Conservation (phyloP, 1,140 invertebrate species). For the Euura saliciscinereae region DNA sequence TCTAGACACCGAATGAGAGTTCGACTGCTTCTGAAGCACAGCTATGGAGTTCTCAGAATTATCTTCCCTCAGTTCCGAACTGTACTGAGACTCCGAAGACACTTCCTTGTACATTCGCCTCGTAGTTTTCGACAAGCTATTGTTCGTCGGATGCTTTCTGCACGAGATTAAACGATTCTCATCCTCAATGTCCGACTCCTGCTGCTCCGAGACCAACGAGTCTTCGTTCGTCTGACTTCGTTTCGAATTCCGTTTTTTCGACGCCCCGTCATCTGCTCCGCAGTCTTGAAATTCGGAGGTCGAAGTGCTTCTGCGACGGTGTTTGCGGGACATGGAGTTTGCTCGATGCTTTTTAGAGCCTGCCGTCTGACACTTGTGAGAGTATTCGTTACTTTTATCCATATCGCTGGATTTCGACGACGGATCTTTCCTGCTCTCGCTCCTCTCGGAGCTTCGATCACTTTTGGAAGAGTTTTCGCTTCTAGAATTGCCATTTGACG, state of each 20-base stretch:
- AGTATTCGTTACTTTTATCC: not conserved
- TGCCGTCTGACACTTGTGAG: not conserved
- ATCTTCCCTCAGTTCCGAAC: not conserved
- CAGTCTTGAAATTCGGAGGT: not conserved
- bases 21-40: not conserved
- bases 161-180: constrained; percentile 42
- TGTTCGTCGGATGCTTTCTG: constrained; percentile 37
- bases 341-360: not conserved
- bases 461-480: not conserved
- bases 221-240: constrained; percentile 28
- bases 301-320: not conserved
- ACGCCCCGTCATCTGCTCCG: constrained; percentile 29
- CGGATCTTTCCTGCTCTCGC: too few relatives aligned
- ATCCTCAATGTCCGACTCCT: constrained; percentile 35
- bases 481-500: not conserved
- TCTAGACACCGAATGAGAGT: constrained; percentile 14
- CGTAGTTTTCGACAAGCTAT: constrained; percentile 27
- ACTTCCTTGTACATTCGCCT: constrained; percentile 12
- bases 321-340: not conserved
- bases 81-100: not conserved
- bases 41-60: not conserved
- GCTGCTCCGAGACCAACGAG: constrained; percentile 26
- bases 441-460: not conserved
- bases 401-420: too few relatives aligned
- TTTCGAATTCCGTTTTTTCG: constrained; percentile 20